These are phyloP conservation scores for Aselliscus stoliczkanus DNA, from an alignment of 2,797 vertebrate genomes.

Conservation along the genomic window DNA sequence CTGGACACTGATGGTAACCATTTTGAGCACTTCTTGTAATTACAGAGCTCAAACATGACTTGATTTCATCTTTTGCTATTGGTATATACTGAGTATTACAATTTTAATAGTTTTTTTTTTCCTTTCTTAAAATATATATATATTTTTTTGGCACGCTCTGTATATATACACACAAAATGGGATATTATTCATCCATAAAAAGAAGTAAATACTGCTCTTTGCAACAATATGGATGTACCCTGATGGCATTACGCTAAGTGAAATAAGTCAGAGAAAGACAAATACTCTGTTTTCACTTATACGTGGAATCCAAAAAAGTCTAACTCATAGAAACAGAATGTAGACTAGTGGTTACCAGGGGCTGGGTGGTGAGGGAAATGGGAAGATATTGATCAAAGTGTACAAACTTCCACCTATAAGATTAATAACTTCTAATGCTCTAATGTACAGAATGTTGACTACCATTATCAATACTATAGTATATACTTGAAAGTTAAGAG, in stretches of 20 bases:
- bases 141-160: no score
- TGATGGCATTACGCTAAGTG: not conserved
- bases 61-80: no score
- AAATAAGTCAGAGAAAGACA: not conserved
- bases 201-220: not conserved
- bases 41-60: no score
- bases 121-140: no score
- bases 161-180: not conserved
- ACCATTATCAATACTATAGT: not conserved
- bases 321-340: not conserved
- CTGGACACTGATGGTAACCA: no score
- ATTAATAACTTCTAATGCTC: not conserved
- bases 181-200: not conserved
- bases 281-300: not conserved
- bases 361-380: not conserved
- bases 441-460: not conserved
- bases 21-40: no score
- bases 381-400: not conserved
- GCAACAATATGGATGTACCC: not conserved
- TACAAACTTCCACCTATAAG: not conserved
- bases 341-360: not conserved
- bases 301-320: not conserved
- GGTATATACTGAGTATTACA: no score
- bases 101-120: no score
- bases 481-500: not conserved